Conservation (phyloP, 2,113 vertebrate species). For the Pseudorasbora parva region DNA sequence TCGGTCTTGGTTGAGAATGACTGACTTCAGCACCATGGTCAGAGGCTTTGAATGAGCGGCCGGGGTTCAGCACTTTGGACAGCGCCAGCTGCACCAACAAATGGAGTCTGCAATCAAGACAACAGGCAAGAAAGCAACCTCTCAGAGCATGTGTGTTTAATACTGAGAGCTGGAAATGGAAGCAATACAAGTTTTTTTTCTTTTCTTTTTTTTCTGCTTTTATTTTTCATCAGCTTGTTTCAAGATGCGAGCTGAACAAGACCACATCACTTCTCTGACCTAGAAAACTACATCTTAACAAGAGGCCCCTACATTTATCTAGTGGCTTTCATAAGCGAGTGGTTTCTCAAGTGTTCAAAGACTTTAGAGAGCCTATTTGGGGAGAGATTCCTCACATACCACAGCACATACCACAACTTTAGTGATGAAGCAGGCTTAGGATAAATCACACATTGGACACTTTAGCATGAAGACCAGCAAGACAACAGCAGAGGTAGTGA, state of each 20-base stretch:
- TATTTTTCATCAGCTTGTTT: conserved; percentile 18
- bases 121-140: background rate
- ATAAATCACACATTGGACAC: conserved; percentile 5
- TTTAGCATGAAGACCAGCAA: conserved; percentile 22
- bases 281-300: conserved; percentile 9
- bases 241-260: background rate
- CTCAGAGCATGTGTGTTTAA: background rate
- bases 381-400: conserved; percentile 10
- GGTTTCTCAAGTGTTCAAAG: conserved; percentile 17
- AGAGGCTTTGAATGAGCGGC: background rate
- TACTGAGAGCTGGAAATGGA: background rate
- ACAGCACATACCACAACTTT: conserved; percentile 13
- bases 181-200: background rate
- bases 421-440: conserved; percentile 12
- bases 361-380: background rate
- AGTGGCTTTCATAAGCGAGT: conserved; percentile 11
- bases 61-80: conserved; percentile 39
- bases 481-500: conserved; percentile 13
- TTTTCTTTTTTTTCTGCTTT: background rate
- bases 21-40: conserved; percentile 20
- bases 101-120: conserved; percentile 6
- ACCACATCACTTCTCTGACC: conserved; percentile 21
- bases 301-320: background rate
- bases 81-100: conserved; percentile 20
- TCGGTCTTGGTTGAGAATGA: background rate